Evolutionary conservation across 2,797 vertebrate genomes (phyloP).

Genomic region (Lutjanus argentimaculatus): DNA sequence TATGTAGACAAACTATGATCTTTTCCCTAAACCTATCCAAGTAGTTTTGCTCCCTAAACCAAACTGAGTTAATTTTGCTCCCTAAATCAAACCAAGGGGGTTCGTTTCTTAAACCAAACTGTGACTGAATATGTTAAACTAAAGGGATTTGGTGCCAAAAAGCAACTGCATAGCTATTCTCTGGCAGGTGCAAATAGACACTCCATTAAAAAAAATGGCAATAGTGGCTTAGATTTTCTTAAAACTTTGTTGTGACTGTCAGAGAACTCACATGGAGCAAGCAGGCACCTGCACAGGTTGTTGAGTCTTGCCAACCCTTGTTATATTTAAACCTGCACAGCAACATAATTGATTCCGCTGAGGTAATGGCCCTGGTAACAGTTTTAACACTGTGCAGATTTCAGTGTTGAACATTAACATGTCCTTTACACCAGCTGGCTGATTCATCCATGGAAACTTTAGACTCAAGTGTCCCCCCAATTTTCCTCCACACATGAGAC

Average conservation of each 20-base stretch:
- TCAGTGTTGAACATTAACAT: conserved; percentile 74
- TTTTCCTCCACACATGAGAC: conserved; percentile 47
- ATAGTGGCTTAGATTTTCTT: not conserved
- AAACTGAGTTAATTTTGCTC: too few relatives aligned
- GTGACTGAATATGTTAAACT: too few relatives aligned
- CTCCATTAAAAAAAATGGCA: not conserved
- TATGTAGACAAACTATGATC: too few relatives aligned
- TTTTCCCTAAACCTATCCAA: too few relatives aligned
- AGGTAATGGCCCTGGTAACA: conserved; percentile 51
- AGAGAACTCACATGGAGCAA: not conserved
- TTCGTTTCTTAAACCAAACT: too few relatives aligned
- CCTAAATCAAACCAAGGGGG: too few relatives aligned
- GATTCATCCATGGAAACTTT: conserved; percentile 72
- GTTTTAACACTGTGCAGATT: conserved; percentile 63
- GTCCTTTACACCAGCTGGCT: conserved; percentile 61
- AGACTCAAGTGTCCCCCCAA: conserved; percentile 42
- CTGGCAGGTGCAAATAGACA: too few relatives aligned
- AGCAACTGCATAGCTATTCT: too few relatives aligned
- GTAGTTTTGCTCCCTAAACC: too few relatives aligned
- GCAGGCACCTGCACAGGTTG: not conserved
- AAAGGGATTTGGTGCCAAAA: too few relatives aligned
- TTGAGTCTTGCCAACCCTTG: not conserved
- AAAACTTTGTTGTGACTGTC: not conserved
- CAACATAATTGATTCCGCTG: conserved; percentile 36
- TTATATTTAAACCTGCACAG: conserved; percentile 18